Evolutionary conservation across 2,888 invertebrate genomes (phyloP), one percentile per base, ranked within the genome.

Genomic region (Calameuta idolon): DNA sequence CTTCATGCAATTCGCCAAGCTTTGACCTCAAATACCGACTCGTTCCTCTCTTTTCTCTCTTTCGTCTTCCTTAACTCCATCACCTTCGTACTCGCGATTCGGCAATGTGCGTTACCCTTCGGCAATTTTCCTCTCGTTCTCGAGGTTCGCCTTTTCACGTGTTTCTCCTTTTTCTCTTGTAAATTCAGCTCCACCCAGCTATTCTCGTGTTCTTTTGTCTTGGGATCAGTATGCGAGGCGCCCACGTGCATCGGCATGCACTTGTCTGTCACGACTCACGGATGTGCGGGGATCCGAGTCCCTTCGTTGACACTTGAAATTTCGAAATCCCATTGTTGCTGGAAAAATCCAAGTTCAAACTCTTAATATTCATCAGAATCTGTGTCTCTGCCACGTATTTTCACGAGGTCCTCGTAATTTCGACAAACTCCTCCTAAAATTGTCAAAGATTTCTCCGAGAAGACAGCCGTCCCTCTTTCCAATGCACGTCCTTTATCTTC

Each of bases 51-150:
- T 12, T 12, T 30, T 33, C 69, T 33, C 15, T 69, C 69, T 12
- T 69, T 30, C 69, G 1, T 33, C 9, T 31, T 69, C 12, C 69
- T 40, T 15, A 40, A 40, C 15, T 40, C 5, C 40, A 15, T 5
- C 55, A 55, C 55, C 23, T 40, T 23, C 55, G 23, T 55, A 23
- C 55, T 23, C 55, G 5, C 55, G 9, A 55, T 23, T 55, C 23
- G 9, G 23, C 23, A 23, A 23, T 23, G 23, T 23, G 23, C 23
- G 2, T 23, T 23, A 85, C 80, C 82, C 81, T 75, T 83, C 83
- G 69, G 73, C 69, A 79, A 15, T 76, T 69, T 34, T 69, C 75
- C 37, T 31, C 73, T 69, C 34, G 34, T 34, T 68, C 15, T n/a
- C 68, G 1, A n/a, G 12, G 74, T 34, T 76, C 76, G 76, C 40